These are phyloP conservation scores for Anolis apletophallus DNA, from an alignment of 2,797 vertebrate genomes.

Conservation along the genomic window DNA sequence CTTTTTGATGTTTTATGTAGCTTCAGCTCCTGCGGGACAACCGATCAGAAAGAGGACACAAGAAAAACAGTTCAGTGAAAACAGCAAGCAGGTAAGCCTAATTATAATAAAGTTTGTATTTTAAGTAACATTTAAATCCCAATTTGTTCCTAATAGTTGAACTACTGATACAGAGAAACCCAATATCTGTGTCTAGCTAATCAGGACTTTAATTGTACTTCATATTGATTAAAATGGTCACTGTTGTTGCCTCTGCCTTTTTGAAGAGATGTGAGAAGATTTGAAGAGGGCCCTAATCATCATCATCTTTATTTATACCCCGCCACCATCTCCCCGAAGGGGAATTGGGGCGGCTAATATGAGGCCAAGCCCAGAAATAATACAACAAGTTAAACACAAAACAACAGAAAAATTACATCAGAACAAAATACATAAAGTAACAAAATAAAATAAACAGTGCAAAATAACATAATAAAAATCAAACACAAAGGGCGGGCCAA, in stretches of 20 bases:
- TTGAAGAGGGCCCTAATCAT: background rate
- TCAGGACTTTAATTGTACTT: background rate
- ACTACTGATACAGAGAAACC: background rate
- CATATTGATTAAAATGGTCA: background rate
- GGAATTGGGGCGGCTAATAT: too few relatives aligned
- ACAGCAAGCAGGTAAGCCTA: constrained; percentile 92
- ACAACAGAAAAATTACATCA: too few relatives aligned
- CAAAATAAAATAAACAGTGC: too few relatives aligned
- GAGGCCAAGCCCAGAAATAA: too few relatives aligned
- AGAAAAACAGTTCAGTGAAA: constrained; percentile 89
- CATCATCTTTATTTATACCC: too few relatives aligned
- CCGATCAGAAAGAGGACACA: constrained; percentile 86
- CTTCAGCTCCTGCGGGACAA: constrained; percentile 88
- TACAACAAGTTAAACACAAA: too few relatives aligned
- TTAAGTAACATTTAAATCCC: background rate
- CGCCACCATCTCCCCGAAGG: too few relatives aligned
- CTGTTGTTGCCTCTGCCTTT: background rate
- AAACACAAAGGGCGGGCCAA: too few relatives aligned
- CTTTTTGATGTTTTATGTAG: constrained; percentile 69
- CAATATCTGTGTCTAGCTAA: background rate
- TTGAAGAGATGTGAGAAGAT: background rate
- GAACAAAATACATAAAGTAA: too few relatives aligned
- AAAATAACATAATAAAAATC: too few relatives aligned
- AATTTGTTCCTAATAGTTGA: background rate
- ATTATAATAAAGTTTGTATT: constrained; percentile 7